Percentiles rank a stretch among this genome's conserved stretches.
phyloP scores from a whole-genome alignment of 2,888 invertebrate genomes.

The Dyspetes luteomarginatus region DNA sequence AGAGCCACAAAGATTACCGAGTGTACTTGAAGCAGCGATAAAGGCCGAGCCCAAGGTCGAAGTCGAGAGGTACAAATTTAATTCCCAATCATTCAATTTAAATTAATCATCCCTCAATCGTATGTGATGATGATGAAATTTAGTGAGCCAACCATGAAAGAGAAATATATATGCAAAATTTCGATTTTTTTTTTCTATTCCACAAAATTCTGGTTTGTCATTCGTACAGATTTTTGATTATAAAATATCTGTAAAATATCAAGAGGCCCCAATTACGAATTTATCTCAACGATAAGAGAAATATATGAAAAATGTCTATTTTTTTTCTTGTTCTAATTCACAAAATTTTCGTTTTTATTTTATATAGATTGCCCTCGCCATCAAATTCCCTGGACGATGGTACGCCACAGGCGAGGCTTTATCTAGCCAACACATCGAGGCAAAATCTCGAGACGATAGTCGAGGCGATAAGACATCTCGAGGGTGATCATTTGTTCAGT shows the following conservation, averaged over 20 bases:
- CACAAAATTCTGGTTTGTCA: too few relatives aligned
- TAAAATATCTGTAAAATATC: neutral
- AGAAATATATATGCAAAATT: too few relatives aligned
- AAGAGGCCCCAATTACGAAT: too few relatives aligned
- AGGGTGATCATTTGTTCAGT: conserved; percentile 96
- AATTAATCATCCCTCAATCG: too few relatives aligned
- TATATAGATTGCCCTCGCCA: conserved; percentile 86
- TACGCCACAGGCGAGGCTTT: conserved; percentile 84
- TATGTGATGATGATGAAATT: too few relatives aligned
- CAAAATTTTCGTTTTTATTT: conserved; percentile 47
- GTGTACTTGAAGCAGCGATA: conserved; percentile 93
- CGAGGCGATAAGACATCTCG: conserved; percentile 98
- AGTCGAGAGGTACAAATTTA: conserved; percentile 84
- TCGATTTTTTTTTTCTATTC: too few relatives aligned
- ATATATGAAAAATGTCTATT: neutral
- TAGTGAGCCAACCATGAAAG: too few relatives aligned
- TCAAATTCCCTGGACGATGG: conserved; percentile 83
- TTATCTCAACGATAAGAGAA: neutral
- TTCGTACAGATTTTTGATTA: too few relatives aligned
- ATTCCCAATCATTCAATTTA: too few relatives aligned
- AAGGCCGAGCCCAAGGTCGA: conserved; percentile 95
- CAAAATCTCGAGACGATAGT: conserved; percentile 99
- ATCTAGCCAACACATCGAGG: conserved; percentile 90
- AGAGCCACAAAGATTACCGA: conserved; percentile 85
- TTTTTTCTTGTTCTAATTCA: too few relatives aligned